Base-by-base conservation (phyloP, 92 coral and sea anemone species). In the Heteractis magnifica region DNA sequence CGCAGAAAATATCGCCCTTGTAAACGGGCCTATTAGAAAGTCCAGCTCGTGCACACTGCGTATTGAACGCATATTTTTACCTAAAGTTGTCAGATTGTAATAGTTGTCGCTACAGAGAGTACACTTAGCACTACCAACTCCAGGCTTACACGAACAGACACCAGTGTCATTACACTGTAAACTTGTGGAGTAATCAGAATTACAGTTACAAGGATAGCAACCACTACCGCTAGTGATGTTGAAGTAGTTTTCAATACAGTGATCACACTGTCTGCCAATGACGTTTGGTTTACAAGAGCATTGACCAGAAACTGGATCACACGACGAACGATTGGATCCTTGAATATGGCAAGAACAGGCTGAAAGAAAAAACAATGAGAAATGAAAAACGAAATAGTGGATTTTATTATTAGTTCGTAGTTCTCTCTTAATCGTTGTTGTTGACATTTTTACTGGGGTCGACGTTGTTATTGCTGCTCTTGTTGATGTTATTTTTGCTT, bases 131-230 rank as follows among this genome's bases (percentile, higher is more conserved):
- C 89, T 91, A 73, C 89, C 86, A 20, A 97, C 84, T 6, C 99
- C 99, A n/a, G 81, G 81, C 75, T 88, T 89, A 72, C 99, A 97
- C 20, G 71, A 51, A 49, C 99, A 97, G 8, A 76, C 82, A 12
- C 98, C 99, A 52, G 72, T 56, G 62, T 20, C 76, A 44, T 77
- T 72, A 72, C 99, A 97, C 83, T 97, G 99, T 4, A 90, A 89
- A 62, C 82, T 80, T 20, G 60, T 86, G 5, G 99, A 94, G 84
- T 97, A 94, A 4, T 64, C 59, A 12, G 84, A 56, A 20, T 88
- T 87, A 84, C 99, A 97, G 80, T 76, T 83, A 80, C 99, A 97
- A 11, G 97, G 87, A 8, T 80, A 86, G 75, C 99, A 97, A 3
- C 98, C 99, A 68, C 16, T 62, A 5, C 94, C 95, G 81, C 95